These are phyloP conservation scores for Podiceps cristatus DNA, from an alignment of 2,113 vertebrate species.

Conservation along the genomic window DNA sequence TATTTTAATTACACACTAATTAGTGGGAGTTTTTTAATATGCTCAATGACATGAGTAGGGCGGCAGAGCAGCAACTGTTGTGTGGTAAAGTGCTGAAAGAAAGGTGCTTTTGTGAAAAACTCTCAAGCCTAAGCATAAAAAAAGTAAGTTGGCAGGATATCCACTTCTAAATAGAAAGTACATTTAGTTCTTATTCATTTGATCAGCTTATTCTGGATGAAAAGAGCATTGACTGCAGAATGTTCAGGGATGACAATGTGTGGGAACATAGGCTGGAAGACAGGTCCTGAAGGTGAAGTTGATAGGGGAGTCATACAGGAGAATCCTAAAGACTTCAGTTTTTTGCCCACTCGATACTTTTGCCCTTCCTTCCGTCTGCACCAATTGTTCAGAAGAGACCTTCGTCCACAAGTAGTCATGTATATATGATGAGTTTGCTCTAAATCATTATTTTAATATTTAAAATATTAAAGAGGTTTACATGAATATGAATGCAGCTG, in stretches of 20 bases:
- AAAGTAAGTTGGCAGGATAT: background rate
- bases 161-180: background rate
- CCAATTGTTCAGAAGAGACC: rapidly evolving
- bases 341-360: background rate
- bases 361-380: background rate
- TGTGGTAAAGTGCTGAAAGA: background rate
- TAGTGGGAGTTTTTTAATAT: background rate
- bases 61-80: background rate
- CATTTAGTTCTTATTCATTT: background rate
- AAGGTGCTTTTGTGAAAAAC: conserved; percentile 1
- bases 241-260: background rate
- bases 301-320: background rate
- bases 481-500: background rate
- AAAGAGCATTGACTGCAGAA: background rate
- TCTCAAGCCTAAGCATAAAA: background rate
- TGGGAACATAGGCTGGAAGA: background rate
- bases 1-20: conserved; percentile 32
- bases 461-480: background rate
- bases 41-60: conserved; percentile 26
- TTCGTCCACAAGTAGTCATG: background rate
- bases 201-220: background rate
- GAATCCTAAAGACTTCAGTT: background rate
- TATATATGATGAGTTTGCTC: background rate
- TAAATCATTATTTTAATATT: background rate
- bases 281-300: background rate